phyloP scores from a whole-genome alignment of 2,113 vertebrate genomes.

The Struthidea cinerea region DNA sequence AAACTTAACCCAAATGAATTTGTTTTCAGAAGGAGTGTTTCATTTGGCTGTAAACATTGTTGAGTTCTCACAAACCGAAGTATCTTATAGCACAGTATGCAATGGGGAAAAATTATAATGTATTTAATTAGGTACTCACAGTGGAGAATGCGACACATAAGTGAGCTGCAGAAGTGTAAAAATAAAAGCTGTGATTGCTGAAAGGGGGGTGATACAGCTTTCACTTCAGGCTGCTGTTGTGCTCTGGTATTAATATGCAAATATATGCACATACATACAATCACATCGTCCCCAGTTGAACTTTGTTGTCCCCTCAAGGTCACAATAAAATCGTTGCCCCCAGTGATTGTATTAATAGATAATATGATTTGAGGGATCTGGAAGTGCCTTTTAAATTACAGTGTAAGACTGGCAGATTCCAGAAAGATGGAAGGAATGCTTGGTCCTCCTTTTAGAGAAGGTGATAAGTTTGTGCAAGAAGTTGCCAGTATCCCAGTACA shows the following conservation, averaged over 20 bases:
- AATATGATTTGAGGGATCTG: neutral
- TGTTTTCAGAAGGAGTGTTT: neutral
- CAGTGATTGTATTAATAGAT: neutral
- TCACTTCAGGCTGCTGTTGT: neutral
- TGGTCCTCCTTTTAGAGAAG: neutral
- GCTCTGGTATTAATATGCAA: neutral
- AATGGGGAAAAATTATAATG: neutral
- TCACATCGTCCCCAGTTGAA: neutral
- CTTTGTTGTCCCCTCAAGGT: neutral
- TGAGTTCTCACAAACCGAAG: neutral
- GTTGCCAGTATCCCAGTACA: neutral
- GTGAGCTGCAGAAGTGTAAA: neutral
- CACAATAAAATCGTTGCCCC: neutral
- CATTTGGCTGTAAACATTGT: neutral
- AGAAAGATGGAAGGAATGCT: neutral
- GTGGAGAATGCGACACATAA: neutral
- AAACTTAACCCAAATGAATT: neutral
- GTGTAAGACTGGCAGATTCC: neutral
- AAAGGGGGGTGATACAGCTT: neutral
- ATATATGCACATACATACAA: neutral
- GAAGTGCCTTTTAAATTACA: neutral
- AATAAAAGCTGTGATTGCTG: slow-evolving; percentile 3
- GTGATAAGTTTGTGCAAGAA: neutral
- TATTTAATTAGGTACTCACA: neutral
- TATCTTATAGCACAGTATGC: neutral